Evolutionary conservation across 2,888 invertebrate genomes (phyloP).

Genomic region (Orthosia incerta): DNA sequence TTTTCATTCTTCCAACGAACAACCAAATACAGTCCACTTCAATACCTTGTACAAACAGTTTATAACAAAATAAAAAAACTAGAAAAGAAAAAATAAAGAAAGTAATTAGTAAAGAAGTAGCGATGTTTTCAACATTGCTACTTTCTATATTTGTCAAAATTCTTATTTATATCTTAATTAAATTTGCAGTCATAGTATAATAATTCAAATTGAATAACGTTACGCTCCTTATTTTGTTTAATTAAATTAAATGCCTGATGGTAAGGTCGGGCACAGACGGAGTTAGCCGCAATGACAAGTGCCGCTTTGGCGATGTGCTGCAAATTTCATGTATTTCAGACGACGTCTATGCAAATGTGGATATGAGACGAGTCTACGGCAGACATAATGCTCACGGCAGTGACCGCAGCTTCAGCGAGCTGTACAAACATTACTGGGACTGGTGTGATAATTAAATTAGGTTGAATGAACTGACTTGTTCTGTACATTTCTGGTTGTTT

Average conservation of each 20-base stretch:
- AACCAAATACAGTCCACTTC: too few relatives aligned
- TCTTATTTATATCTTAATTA: too few relatives aligned
- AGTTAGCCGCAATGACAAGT: conserved; percentile 38
- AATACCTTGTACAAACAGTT: too few relatives aligned
- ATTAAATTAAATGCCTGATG: conserved; percentile 19
- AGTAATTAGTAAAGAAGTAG: neutral
- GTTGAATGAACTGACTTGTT: conserved; percentile 8
- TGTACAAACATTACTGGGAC: conserved; percentile 46
- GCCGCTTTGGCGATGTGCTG: conserved; percentile 34
- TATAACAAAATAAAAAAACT: too few relatives aligned
- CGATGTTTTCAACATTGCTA: neutral
- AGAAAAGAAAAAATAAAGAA: neutral
- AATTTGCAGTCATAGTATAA: too few relatives aligned
- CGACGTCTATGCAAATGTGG: conserved; percentile 55
- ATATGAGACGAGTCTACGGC: conserved; percentile 55
- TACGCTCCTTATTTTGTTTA: conserved; percentile 20
- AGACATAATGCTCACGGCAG: conserved; percentile 53
- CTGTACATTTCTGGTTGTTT: neutral
- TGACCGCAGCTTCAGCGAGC: conserved; percentile 49
- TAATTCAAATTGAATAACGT: conserved; percentile 16
- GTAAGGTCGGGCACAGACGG: conserved; percentile 8
- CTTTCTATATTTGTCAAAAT: neutral
- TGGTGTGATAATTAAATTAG: conserved; percentile 36
- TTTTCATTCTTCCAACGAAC: too few relatives aligned
- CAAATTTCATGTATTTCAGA: conserved; percentile 56